Evolutionary conservation across 2,888 invertebrate genomes (phyloP).

Genomic region (Polyommatus iphigenia): DNA sequence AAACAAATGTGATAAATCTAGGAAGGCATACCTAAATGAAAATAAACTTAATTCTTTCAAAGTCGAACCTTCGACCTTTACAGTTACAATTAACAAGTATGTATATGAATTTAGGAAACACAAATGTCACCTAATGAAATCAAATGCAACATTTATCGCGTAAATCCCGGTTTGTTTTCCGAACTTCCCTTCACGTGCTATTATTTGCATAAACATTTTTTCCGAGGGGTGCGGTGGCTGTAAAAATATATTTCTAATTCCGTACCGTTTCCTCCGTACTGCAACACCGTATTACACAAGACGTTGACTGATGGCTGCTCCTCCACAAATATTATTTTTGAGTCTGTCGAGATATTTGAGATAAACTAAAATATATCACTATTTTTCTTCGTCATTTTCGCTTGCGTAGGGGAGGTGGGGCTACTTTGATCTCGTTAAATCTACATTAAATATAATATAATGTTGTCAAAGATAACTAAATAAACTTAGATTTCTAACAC

Average conservation of each 20-base stretch:
- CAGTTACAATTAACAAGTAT: not conserved
- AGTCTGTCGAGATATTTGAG: conserved; percentile 45
- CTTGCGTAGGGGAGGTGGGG: not conserved
- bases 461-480: conserved; percentile 1
- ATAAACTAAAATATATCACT: conserved; percentile 34
- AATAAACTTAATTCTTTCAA: no score
- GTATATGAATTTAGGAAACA: not conserved
- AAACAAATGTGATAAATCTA: no score
- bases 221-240: conserved; percentile 62
- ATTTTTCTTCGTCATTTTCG: conserved; percentile 3
- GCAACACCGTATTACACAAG: conserved; percentile 50
- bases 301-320: conserved; percentile 73
- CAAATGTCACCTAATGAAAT: not conserved
- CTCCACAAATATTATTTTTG: conserved; percentile 64
- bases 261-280: conserved; percentile 69
- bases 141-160: conserved; percentile 2
- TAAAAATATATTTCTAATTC: conserved; percentile 80
- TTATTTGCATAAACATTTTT: conserved; percentile 79
- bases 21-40: no score
- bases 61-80: no score
- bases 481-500: no score
- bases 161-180: conserved; percentile 28
- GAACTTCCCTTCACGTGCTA: conserved; percentile 65
- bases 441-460: not conserved
- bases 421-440: not conserved